Conservation (phyloP, 1,140 invertebrate species). For the Leptestheria dahalacensis region DNA sequence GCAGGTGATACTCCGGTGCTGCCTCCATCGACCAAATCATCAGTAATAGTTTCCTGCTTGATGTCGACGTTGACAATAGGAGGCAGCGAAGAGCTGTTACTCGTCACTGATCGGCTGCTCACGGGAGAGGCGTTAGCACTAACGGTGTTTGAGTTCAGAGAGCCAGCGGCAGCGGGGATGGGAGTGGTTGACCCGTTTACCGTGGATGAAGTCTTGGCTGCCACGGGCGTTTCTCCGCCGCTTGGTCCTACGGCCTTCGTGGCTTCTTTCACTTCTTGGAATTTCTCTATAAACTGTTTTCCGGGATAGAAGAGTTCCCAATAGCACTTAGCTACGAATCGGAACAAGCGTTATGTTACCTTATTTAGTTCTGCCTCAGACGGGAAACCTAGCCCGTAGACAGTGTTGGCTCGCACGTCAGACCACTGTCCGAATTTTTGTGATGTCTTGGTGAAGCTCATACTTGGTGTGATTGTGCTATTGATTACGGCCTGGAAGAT, state of each 20-base stretch:
- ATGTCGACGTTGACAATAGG: background rate
- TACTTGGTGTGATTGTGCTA: slow-evolving; percentile 90
- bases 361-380: slow-evolving; percentile 88
- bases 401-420: slow-evolving; percentile 88
- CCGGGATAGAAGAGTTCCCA: no score
- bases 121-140: slow-evolving; percentile 73
- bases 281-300: slow-evolving; percentile 92
- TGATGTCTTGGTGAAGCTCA: slow-evolving; percentile 97
- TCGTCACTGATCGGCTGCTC: slow-evolving; percentile 36
- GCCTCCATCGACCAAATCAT: background rate
- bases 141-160: slow-evolving; percentile 47
- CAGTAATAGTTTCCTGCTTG: background rate
- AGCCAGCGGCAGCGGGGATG: slow-evolving; percentile 29
- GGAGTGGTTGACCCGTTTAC: slow-evolving; percentile 25
- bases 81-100: background rate
- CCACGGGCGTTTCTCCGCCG: background rate
- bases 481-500: slow-evolving; percentile 77
- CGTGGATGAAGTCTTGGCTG: slow-evolving; percentile 29
- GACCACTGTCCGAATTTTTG: slow-evolving; percentile 99
- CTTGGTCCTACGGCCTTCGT: slow-evolving; percentile 31
- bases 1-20: slow-evolving; percentile 16
- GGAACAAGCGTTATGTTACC: slow-evolving; percentile 30
- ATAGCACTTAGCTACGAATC: no score
- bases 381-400: slow-evolving; percentile 91
- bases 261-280: slow-evolving; percentile 94